Evolutionary conservation across 2,888 invertebrate genomes (phyloP).

Genomic region (Frankliniella fusca): DNA sequence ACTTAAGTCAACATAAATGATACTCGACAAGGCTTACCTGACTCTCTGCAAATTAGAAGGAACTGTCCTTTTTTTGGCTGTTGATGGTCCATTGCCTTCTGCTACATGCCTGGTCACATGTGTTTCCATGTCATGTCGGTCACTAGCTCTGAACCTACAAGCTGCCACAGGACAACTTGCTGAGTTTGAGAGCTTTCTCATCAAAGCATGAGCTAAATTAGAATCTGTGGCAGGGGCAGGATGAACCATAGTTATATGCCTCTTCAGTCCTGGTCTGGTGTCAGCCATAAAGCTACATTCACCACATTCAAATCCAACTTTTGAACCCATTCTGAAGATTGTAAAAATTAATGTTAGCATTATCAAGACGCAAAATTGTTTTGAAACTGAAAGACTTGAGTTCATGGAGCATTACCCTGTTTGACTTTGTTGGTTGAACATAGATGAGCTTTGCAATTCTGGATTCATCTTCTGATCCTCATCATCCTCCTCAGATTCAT

Average conservation of each 20-base stretch:
- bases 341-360: not conserved
- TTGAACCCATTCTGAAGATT: not conserved
- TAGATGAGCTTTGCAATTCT: not conserved
- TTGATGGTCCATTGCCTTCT: constrained; percentile 45
- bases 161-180: constrained; percentile 29
- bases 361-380: not conserved
- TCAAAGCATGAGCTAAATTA: constrained; percentile 35
- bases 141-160: constrained; percentile 44
- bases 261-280: constrained; percentile 48
- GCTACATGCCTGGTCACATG: constrained; percentile 49
- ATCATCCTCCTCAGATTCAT: constrained; percentile 15
- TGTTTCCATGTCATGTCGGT: constrained; percentile 49
- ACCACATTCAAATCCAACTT: constrained; percentile 47
- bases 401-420: not conserved
- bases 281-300: constrained; percentile 48
- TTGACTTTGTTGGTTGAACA: not conserved
- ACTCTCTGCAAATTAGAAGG: constrained; percentile 49
- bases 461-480: not conserved
- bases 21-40: constrained; percentile 43
- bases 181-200: constrained; percentile 44
- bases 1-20: not conserved
- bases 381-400: not conserved
- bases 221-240: constrained; percentile 40
- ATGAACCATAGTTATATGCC: constrained; percentile 48
- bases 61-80: constrained; percentile 48